phyloP scores from a whole-genome alignment of 2,797 vertebrate species.

The Sebastes ruberrimus region DNA sequence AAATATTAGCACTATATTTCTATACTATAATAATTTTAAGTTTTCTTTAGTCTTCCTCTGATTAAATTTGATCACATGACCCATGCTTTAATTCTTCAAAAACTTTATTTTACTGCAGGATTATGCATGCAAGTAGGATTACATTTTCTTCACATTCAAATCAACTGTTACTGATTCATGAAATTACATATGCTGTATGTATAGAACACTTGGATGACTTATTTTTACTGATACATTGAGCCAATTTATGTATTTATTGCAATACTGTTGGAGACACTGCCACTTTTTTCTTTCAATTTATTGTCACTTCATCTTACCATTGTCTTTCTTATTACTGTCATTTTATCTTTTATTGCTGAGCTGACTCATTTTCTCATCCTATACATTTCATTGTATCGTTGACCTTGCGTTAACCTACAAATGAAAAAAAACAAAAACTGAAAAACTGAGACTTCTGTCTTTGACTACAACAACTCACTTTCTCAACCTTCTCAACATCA shows the following conservation, averaged over 20 bases:
- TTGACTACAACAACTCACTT: background rate
- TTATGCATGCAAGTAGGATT: background rate
- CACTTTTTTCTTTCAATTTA: too few species aligned
- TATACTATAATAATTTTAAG: too few species aligned
- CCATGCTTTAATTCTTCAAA: background rate
- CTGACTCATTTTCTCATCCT: too few species aligned
- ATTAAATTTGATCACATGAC: background rate
- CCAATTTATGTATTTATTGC: too few species aligned
- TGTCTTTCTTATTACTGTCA: too few species aligned
- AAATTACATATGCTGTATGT: background rate
- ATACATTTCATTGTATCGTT: too few species aligned
- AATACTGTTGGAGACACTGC: too few species aligned
- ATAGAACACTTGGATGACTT: background rate
- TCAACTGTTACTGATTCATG: background rate
- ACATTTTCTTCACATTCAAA: slow-evolving; percentile 7
- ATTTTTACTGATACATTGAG: too few species aligned
- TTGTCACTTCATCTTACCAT: too few species aligned
- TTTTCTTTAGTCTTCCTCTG: background rate
- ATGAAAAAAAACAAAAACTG: too few species aligned
- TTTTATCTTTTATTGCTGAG: too few species aligned
- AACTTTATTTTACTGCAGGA: background rate
- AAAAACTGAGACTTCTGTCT: background rate
- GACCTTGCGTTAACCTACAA: too few species aligned
- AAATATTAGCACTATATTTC: background rate
- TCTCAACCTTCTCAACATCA: background rate